Evolutionary conservation across 1,140 invertebrate species (phyloP).

Genomic region (Magallana angulata): DNA sequence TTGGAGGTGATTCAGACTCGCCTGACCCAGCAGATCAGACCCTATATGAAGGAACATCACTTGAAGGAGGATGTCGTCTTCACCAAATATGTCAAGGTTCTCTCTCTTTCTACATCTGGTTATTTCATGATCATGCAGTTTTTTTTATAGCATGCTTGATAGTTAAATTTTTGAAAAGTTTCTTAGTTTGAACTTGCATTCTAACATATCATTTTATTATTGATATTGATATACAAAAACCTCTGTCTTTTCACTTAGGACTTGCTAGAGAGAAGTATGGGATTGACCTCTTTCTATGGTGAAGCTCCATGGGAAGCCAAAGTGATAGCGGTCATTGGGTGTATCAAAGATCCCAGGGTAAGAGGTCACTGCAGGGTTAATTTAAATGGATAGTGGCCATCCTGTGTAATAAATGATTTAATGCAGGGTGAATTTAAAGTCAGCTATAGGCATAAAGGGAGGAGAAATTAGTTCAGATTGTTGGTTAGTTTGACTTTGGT

Average conservation of each 20-base stretch:
- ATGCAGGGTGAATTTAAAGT: not conserved
- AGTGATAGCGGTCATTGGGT: slow-evolving; percentile 70
- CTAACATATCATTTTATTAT: no score
- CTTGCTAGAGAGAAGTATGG: slow-evolving; percentile 65
- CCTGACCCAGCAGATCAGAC: slow-evolving; percentile 67
- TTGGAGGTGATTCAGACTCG: slow-evolving; percentile 70
- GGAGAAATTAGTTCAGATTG: no score
- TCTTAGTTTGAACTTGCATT: no score
- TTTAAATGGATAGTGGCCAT: no score
- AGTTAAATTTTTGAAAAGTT: no score
- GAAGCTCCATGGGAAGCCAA: slow-evolving; percentile 72
- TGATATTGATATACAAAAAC: no score
- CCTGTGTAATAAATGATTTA: not conserved
- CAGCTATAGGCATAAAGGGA: not conserved
- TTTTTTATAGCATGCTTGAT: no score
- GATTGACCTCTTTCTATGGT: slow-evolving; percentile 62
- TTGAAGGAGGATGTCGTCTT: slow-evolving; percentile 72
- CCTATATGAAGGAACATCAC: slow-evolving; percentile 73
- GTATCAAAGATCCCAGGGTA: slow-evolving; percentile 70
- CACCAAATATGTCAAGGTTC: slow-evolving; percentile 70
- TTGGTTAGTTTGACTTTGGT: not conserved
- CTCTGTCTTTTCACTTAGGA: slow-evolving; percentile 59
- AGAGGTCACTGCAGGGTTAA: not conserved
- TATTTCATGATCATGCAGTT: no score
- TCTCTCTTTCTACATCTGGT: no score